A percentile compares a stretch with the other conserved stretches of the same genome.
phyloP scores from a whole-genome alignment of 2,888 invertebrate genomes.

The Pteria penguin region DNA sequence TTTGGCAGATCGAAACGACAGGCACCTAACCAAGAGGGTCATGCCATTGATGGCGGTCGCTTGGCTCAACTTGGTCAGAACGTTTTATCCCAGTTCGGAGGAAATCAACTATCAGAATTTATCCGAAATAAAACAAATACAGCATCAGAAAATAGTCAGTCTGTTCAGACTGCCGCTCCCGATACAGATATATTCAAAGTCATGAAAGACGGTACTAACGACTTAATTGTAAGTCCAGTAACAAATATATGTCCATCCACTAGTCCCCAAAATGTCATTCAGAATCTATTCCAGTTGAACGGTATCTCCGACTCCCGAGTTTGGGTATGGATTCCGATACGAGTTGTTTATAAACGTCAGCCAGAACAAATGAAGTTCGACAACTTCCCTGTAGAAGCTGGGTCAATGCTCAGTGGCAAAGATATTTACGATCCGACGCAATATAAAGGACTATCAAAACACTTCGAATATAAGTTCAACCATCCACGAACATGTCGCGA shows the following conservation, averaged over 20 bases:
- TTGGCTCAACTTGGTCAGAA: not conserved
- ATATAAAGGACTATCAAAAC: slow-evolving; percentile 11
- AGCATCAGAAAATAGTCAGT: not conserved
- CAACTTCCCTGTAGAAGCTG: slow-evolving; percentile 20
- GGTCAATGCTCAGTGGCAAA: not conserved
- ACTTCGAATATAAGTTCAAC: slow-evolving; percentile 7
- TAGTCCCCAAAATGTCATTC: slow-evolving; percentile 26
- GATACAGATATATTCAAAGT: not conserved
- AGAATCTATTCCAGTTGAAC: slow-evolving; percentile 49
- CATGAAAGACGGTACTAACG: slow-evolving; percentile 8
- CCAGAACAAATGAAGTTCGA: slow-evolving; percentile 32
- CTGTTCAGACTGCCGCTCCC: not conserved
- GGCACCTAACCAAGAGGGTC: not conserved
- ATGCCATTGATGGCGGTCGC: not conserved
- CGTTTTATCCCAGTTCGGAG: slow-evolving; percentile 17
- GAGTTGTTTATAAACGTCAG: slow-evolving; percentile 48
- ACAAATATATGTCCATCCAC: slow-evolving; percentile 39
- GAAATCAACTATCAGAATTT: not conserved
- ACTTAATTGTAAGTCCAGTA: slow-evolving; percentile 27
- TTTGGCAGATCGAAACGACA: slow-evolving; percentile 18
- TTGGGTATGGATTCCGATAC: slow-evolving; percentile 58
- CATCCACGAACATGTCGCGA: slow-evolving; percentile 5
- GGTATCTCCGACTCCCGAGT: slow-evolving; percentile 42
- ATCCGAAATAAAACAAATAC: slow-evolving; percentile 7
- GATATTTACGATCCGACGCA: slow-evolving; percentile 37